These are phyloP conservation scores for Aviceda subcristata DNA, from an alignment of 2,113 vertebrate genomes.

Conservation along the genomic window DNA sequence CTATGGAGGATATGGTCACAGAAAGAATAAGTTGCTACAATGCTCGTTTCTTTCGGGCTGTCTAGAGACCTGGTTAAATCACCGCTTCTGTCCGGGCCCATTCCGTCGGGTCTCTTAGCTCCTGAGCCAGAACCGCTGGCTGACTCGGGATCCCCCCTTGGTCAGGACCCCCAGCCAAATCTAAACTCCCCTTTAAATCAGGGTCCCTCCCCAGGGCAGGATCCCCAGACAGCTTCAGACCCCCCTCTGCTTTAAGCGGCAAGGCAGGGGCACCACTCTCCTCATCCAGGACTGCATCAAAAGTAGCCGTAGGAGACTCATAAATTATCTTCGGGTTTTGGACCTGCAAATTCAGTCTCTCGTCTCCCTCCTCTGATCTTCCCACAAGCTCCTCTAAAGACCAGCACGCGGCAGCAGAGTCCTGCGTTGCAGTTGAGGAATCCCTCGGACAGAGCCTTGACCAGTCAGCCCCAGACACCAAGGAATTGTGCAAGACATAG, in stretches of 20 bases:
- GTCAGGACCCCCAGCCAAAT: too few relatives aligned
- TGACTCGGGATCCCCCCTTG: too few relatives aligned
- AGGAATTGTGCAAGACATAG: constrained; percentile 82
- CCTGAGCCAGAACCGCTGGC: too few relatives aligned
- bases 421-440: background rate
- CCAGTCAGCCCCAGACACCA: constrained; percentile 95
- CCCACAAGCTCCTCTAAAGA: background rate
- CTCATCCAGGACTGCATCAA: constrained; percentile 75
- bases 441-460: constrained; percentile 71
- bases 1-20: too few relatives aligned
- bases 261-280: constrained; percentile 66
- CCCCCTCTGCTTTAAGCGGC: background rate
- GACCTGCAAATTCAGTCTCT: background rate
- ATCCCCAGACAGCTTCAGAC: background rate
- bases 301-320: constrained; percentile 78
- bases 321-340: constrained; percentile 78
- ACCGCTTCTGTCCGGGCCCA: too few relatives aligned
- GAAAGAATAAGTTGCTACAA: too few relatives aligned
- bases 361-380: background rate
- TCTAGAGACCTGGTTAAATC: too few relatives aligned
- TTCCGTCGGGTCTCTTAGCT: too few relatives aligned
- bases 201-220: background rate
- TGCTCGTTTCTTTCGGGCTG: too few relatives aligned
- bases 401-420: background rate
- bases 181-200: background rate